Base-by-base conservation (phyloP, 2,888 invertebrate species). In the Rhyacophila evoluta region DNA sequence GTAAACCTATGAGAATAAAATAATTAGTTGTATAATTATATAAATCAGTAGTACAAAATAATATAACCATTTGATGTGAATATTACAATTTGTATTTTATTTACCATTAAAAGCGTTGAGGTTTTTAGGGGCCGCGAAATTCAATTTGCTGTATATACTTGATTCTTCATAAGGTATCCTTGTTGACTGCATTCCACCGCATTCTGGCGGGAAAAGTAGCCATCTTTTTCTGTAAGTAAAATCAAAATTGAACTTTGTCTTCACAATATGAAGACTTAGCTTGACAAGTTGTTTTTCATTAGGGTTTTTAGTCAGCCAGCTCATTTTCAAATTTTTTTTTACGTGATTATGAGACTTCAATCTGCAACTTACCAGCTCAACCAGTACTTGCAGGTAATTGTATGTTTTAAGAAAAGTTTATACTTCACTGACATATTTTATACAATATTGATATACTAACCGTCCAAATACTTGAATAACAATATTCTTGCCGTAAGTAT, bases 131-230 rank as follows among this genome's bases (percentile, higher is more conserved):
- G 91, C 92, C 83, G 93, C 94, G 84, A 97, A 94, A 86, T 97
- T 95, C 68, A 95, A 89, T 85, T 92, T 91, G 85, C 96, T 97
- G 86, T 96, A 98, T 6, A 98, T 91, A 86, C 97, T 98, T 0
- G 98, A 98, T 86, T 98, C 98, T 89, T 98, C 98, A 88, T 97
- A 99, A 0, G 98, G 98, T 73, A 98, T 91, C 85, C 98, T 91
- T 0, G 95, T 95, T 29, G 95, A 93, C 83, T 92, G 92, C 83
- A 98, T 85, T 55, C 91, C 87, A 41, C 91, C 91, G 39, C 93
- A 91, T 79, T 92, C 91, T 5, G 97, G 97, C 4, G 97, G 96
- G 87, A 97, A 97, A 27, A 99, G 87, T 72, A 97, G 87, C 99
- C 99, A 99, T 69, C 92, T 91, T 88, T 99, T 99, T 84, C 96